Percentiles rank a stretch among this genome's conserved stretches.
Conservation (phyloP, 2,888 invertebrate species). For the Stenotaenia linearis region DNA sequence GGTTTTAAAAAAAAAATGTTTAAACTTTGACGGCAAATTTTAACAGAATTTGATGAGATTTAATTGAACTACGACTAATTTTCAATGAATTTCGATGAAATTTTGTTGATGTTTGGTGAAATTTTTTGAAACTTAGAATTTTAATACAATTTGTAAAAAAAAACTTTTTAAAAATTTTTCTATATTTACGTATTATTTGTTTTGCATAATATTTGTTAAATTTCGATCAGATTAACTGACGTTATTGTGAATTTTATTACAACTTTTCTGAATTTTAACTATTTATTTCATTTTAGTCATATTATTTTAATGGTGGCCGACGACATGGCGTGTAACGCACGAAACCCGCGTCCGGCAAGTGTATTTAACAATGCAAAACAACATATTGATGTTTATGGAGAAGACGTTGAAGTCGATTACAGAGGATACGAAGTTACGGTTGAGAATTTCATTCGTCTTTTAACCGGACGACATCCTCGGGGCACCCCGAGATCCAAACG, state of each 20-base stretch:
- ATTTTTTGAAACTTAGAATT: too few species aligned
- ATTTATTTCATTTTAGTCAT: slow-evolving; percentile 55
- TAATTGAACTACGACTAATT: too few species aligned
- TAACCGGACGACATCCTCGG: slow-evolving; percentile 87
- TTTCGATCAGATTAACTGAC: too few species aligned
- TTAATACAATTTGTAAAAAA: too few species aligned
- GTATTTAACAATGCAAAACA: slow-evolving; percentile 98
- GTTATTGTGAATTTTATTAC: too few species aligned
- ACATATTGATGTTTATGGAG: slow-evolving; percentile 97
- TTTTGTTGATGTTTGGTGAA: too few species aligned
- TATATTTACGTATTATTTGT: not conserved
- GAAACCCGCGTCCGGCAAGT: slow-evolving; percentile 95
- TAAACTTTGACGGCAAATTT: too few species aligned
- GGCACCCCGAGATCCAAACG: slow-evolving; percentile 93
- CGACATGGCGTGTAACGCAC: slow-evolving; percentile 98
- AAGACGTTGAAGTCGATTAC: slow-evolving; percentile 98
- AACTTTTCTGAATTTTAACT: too few species aligned
- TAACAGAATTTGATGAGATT: too few species aligned
- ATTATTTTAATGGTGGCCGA: slow-evolving; percentile 99
- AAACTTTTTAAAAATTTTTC: not conserved
- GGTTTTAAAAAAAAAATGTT: too few species aligned
- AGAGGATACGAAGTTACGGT: slow-evolving; percentile 80
- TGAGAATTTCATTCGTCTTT: slow-evolving; percentile 92
- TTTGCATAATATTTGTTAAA: not conserved
- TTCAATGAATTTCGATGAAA: too few species aligned